These are phyloP conservation scores for Eugnorisma glareosa DNA, from an alignment of 2,888 invertebrate species.

Conservation along the genomic window DNA sequence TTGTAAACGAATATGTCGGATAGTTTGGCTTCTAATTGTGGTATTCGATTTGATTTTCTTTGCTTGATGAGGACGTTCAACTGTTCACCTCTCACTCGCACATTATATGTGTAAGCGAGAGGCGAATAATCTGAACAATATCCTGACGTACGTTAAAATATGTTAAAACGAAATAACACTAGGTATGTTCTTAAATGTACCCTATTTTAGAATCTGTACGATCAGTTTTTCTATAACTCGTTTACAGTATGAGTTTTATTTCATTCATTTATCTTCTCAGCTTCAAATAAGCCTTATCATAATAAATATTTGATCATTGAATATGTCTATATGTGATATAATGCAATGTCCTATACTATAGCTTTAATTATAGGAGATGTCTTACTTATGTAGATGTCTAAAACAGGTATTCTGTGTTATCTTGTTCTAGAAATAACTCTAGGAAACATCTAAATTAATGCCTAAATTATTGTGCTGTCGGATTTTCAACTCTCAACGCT, in stretches of 20 bases:
- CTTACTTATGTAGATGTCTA: slow-evolving; percentile 17
- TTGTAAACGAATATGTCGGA: slow-evolving; percentile 39
- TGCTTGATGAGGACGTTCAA: neutral
- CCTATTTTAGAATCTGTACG: slow-evolving; percentile 26
- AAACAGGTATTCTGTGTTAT: slow-evolving; percentile 43
- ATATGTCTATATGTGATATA: slow-evolving; percentile 73
- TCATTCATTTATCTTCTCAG: slow-evolving; percentile 28
- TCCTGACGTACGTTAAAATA: neutral
- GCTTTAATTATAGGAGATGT: slow-evolving; percentile 64
- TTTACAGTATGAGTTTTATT: slow-evolving; percentile 4
- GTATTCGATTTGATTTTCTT: slow-evolving; percentile 28
- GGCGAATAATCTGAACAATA: neutral
- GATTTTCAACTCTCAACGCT: neutral
- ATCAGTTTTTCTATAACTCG: slow-evolving; percentile 25
- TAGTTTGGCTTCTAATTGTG: slow-evolving; percentile 23
- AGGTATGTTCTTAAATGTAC: slow-evolving; percentile 19
- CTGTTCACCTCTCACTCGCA: slow-evolving; percentile 7
- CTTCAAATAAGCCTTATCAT: slow-evolving; percentile 51
- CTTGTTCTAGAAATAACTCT: neutral
- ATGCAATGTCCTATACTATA: slow-evolving; percentile 64
- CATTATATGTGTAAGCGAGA: slow-evolving; percentile 10
- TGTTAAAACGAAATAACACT: neutral
- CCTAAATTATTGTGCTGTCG: neutral
- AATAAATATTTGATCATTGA: slow-evolving; percentile 49
- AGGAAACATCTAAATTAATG: neutral